Percentiles rank a stretch among this genome's conserved stretches.
Evolutionary conservation across 2,888 invertebrate genomes (phyloP).

Genomic region (Pheosia tremula): DNA sequence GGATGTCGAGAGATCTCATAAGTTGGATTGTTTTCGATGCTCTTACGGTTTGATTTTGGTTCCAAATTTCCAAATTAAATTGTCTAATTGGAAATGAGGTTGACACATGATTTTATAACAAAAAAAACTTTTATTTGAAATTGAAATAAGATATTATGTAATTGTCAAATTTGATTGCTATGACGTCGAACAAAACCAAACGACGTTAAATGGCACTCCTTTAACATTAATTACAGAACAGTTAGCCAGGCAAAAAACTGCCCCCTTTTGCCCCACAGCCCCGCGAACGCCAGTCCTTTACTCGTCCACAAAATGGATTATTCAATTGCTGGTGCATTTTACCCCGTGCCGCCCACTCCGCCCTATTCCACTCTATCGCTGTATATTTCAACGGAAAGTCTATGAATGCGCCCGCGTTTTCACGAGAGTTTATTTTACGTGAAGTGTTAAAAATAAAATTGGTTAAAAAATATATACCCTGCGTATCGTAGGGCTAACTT

Average conservation of each 20-base stretch:
- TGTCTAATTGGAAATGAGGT: background rate
- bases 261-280: background rate
- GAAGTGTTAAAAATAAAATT: constrained; percentile 50
- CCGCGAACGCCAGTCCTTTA: constrained; percentile 13
- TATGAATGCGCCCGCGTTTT: constrained; percentile 45
- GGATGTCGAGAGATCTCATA: constrained; percentile 41
- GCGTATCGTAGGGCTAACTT: constrained; percentile 32
- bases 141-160: no score
- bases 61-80: constrained; percentile 7
- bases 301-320: constrained; percentile 60
- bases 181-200: no score
- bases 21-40: constrained; percentile 39
- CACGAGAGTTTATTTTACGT: constrained; percentile 39
- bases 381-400: constrained; percentile 43
- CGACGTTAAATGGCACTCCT: background rate
- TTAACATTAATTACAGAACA: background rate
- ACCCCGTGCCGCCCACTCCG: constrained; percentile 37
- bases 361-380: constrained; percentile 26
- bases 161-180: no score
- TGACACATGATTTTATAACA: background rate
- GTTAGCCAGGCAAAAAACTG: constrained; percentile 3
- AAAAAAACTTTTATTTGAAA: background rate
- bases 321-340: constrained; percentile 68
- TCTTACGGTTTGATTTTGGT: constrained; percentile 1
- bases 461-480: constrained; percentile 29